Conservation (phyloP, 2,888 invertebrate genomes). For the Ametastegia equiseti region DNA sequence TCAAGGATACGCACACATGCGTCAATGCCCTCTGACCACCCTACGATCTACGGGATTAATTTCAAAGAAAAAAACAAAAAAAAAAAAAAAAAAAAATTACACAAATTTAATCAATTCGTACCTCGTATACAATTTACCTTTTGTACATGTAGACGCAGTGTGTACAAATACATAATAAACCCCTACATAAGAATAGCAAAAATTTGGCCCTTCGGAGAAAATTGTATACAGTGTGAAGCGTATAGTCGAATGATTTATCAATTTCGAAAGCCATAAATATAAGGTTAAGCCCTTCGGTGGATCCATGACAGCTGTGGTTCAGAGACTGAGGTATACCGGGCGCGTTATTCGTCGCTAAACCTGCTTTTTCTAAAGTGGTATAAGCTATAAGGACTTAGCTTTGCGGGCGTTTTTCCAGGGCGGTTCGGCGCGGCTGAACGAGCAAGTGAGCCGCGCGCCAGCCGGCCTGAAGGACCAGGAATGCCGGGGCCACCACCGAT, state of each 20-base stretch:
- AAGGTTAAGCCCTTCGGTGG: neutral
- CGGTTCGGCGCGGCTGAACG: conserved; percentile 44
- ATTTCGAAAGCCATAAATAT: conserved; percentile 14
- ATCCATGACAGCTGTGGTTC: conserved; percentile 1
- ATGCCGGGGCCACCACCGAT: conserved; percentile 62
- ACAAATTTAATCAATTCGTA: conserved; percentile 21
- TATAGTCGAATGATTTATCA: conserved; percentile 30
- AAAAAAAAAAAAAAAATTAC: no score
- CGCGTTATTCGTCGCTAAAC: conserved; percentile 46
- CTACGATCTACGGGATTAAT: neutral
- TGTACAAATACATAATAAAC: neutral
- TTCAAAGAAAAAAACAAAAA: neutral
- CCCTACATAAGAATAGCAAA: neutral
- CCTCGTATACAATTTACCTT: neutral
- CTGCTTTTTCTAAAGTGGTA: conserved; percentile 39
- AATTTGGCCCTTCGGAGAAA: neutral
- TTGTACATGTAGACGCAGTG: neutral
- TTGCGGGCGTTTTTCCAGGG: conserved; percentile 64
- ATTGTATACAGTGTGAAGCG: neutral
- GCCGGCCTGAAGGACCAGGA: conserved; percentile 59
- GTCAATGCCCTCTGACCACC: neutral
- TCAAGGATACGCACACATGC: neutral
- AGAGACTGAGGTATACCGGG: conserved; percentile 23
- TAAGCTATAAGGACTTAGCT: conserved; percentile 38
- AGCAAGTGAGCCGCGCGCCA: conserved; percentile 55